Evolutionary conservation across 2,888 invertebrate genomes (phyloP).

Genomic region (Dicranocentrus wangi): DNA sequence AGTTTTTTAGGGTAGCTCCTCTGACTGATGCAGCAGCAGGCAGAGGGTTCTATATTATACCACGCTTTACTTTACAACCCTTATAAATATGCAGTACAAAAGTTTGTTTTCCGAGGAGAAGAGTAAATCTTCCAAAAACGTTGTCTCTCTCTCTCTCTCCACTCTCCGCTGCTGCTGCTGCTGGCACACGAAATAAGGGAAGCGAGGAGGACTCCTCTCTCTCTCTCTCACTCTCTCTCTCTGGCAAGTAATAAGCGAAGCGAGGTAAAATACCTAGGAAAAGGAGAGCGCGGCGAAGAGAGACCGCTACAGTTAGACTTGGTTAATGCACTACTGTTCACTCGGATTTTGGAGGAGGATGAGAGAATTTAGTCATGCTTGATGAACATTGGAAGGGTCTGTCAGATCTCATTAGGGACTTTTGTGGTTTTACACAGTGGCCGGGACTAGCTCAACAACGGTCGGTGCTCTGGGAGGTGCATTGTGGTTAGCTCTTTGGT

Average conservation of each 20-base stretch:
- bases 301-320: conserved; percentile 29
- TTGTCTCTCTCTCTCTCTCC: too few relatives aligned
- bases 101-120: too few relatives aligned
- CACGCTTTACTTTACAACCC: too few relatives aligned
- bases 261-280: conserved; percentile 26
- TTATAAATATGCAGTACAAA: too few relatives aligned
- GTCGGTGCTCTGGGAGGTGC: conserved; percentile 79
- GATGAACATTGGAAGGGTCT: conserved; percentile 68
- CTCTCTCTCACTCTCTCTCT: background rate
- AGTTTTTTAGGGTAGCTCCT: too few relatives aligned
- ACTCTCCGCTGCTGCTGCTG: too few relatives aligned
- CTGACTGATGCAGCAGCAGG: too few relatives aligned
- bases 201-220: too few relatives aligned
- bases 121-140: too few relatives aligned
- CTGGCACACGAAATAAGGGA: too few relatives aligned
- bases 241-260: conserved; percentile 4
- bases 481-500: conserved; percentile 80
- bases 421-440: conserved; percentile 75
- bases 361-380: conserved; percentile 66
- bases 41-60: too few relatives aligned
- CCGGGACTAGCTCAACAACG: conserved; percentile 77
- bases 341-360: conserved; percentile 62
- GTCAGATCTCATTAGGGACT: conserved; percentile 68
- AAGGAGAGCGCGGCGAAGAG: conserved; percentile 14
- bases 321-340: conserved; percentile 15